phyloP scores from a whole-genome alignment of 2,113 vertebrate species.

The Chunga burmeisteri region DNA sequence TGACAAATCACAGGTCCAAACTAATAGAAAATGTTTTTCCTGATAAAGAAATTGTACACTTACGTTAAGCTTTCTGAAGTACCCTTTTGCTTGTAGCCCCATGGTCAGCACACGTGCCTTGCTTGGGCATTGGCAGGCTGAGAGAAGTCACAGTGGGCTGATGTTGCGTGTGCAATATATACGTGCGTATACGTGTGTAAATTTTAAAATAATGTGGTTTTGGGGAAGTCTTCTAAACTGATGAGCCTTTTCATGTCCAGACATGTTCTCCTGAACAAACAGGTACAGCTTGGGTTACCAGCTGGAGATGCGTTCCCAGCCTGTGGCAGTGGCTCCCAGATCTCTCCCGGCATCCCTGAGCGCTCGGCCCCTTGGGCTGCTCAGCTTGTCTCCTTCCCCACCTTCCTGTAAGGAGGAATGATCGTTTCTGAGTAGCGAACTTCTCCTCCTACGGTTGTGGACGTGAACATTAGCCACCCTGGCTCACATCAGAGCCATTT shows the following conservation, averaged over 20 bases:
- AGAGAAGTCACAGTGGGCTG: background rate
- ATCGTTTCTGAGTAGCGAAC: background rate
- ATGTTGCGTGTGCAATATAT: background rate
- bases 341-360: background rate
- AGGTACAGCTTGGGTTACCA: background rate
- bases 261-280: background rate
- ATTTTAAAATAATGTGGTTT: background rate
- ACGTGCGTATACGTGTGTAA: rapidly evolving
- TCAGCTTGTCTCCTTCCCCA: background rate
- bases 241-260: background rate
- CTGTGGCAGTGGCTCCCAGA: background rate
- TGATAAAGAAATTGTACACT: background rate
- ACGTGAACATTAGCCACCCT: background rate
- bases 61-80: background rate
- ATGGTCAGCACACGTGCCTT: background rate
- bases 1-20: background rate
- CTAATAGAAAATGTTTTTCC: background rate
- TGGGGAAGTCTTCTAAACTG: background rate
- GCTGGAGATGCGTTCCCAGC: background rate
- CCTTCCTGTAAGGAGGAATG: background rate
- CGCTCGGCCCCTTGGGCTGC: background rate
- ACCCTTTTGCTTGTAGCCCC: background rate
- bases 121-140: background rate
- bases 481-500: background rate
- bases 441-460: background rate